These are phyloP conservation scores for Lithodes maja DNA, from an alignment of 2,888 invertebrate genomes.

Conservation along the genomic window DNA sequence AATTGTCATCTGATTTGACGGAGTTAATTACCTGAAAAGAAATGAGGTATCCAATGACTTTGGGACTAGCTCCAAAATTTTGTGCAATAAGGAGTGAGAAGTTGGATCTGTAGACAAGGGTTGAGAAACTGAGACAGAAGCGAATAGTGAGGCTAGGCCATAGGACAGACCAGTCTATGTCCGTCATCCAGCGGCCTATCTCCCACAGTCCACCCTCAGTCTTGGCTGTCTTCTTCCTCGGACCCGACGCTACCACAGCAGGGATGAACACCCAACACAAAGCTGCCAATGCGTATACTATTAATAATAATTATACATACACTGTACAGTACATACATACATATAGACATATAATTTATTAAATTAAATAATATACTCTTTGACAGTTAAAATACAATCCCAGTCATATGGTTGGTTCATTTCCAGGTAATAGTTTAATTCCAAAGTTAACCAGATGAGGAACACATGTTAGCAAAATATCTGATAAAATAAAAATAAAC, in stretches of 20 bases:
- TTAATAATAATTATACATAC: too few species aligned
- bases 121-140: slow-evolving; percentile 74
- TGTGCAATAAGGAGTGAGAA: slow-evolving; percentile 73
- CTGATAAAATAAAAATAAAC: too few species aligned
- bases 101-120: slow-evolving; percentile 74
- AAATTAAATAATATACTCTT: too few species aligned
- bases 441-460: too few species aligned
- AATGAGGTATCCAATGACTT: slow-evolving; percentile 73
- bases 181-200: slow-evolving; percentile 72
- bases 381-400: too few species aligned
- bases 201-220: slow-evolving; percentile 2
- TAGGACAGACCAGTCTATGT: slow-evolving; percentile 73
- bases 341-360: too few species aligned
- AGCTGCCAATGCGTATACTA: slow-evolving; percentile 4
- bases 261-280: slow-evolving; percentile 55
- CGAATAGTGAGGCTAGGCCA: slow-evolving; percentile 74
- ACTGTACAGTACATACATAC: too few species aligned
- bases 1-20: neutral
- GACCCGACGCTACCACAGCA: neutral
- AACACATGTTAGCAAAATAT: too few species aligned
- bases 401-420: too few species aligned
- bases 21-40: slow-evolving; percentile 72
- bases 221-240: neutral
- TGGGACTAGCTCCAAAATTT: slow-evolving; percentile 73
- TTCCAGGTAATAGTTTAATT: too few species aligned